Base-by-base conservation (phyloP, 2,888 invertebrate species). In the Diarsia brunnea region DNA sequence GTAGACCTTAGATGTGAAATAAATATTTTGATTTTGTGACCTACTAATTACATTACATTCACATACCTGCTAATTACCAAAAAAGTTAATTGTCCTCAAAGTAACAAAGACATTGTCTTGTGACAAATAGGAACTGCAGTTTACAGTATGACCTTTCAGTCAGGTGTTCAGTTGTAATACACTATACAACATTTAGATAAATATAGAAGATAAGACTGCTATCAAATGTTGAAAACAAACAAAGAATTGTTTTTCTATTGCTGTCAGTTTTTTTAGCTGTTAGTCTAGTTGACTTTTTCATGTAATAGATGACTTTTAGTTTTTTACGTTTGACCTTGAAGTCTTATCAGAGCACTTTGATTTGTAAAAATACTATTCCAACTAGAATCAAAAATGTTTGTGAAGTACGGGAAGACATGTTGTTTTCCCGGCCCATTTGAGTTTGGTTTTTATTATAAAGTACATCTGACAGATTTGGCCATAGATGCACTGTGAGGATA, bases 211-310 rank as follows among this genome's bases (percentile, higher is more conserved):
- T 86, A 86, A 86, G 75, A 75, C 74, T 80, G 68, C 67, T 80
- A 80, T 71, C 71, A 73, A 84, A 82, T 80, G 80, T 83, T 49
- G 64, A 85, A 78, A 77, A 86, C 75, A 87, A 83, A 87, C 88
- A 88, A 86, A 78, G 84, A 66, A 78, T 67, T 69, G 47, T 77
- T 67, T 72, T 80, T 69, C 69, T 79, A 70, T 60, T 68, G 49
- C 43, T 43, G 27, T 31, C 19, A 43, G 27, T 47, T 71, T 43
- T 74, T 31, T 64, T 73, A 64, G 64, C 19, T n/a, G 31, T 60
- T 10, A 63, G 38, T 61, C 61, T 75, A n/a, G 45, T 64, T 4
- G 51, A 47, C 12, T 53, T 47, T 47, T 27, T 61, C 27, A 75
- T 21, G 45, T 60, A 24, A 27, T 64, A 63, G n/a, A 45, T 47